These are phyloP conservation scores for Junonia oenone DNA, from an alignment of 2,888 invertebrate species.

Conservation along the genomic window DNA sequence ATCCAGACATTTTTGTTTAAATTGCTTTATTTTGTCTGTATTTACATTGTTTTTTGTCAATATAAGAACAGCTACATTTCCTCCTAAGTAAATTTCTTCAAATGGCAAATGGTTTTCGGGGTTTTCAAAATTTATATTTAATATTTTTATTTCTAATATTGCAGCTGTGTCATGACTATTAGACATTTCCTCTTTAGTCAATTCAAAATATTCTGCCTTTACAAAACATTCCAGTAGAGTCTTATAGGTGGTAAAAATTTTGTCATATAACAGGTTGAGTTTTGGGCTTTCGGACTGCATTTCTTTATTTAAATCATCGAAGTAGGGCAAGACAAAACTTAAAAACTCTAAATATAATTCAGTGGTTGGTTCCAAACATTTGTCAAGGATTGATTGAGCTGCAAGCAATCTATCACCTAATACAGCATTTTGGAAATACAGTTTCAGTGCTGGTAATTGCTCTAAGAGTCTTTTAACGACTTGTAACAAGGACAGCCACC, in stretches of 20 bases:
- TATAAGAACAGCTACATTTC: not conserved
- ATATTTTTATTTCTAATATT: not conserved
- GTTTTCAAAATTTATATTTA: not conserved
- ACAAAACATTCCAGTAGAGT: no score
- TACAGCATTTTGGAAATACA: not conserved
- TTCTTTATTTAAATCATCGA: slow-evolving; percentile 30
- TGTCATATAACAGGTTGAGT: no score
- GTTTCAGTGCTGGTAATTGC: not conserved
- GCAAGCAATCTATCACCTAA: not conserved
- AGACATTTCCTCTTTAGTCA: no score
- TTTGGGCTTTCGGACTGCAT: slow-evolving; percentile 33
- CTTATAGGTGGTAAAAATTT: not conserved
- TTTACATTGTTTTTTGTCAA: not conserved
- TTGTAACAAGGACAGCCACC: not conserved
- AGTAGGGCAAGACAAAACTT: slow-evolving; percentile 28
- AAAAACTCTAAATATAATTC: slow-evolving; percentile 30
- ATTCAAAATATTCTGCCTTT: no score
- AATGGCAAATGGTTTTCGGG: slow-evolving; percentile 12
- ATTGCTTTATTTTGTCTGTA: not conserved
- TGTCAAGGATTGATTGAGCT: not conserved
- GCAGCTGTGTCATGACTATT: not conserved
- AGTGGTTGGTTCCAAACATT: slow-evolving; percentile 24
- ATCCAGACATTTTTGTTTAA: not conserved
- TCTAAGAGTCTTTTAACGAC: not conserved
- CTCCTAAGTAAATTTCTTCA: slow-evolving; percentile 8